Percentiles rank a stretch among this genome's conserved stretches.
Conservation (phyloP, 1,140 invertebrate genomes). For the Drosophila neocordata region DNA sequence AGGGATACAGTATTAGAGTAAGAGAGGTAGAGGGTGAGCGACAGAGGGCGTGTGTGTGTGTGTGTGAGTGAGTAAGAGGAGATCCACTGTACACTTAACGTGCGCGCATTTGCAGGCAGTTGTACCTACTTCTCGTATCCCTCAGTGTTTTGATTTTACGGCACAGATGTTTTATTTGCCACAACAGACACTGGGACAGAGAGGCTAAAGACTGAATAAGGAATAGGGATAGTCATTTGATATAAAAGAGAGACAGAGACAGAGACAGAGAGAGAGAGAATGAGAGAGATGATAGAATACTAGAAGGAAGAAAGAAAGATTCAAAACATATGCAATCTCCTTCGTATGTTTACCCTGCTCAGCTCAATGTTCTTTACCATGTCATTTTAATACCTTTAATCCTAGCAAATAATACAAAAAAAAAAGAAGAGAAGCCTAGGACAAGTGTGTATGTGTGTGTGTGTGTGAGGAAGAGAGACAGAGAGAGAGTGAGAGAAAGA, state of each 20-base stretch:
- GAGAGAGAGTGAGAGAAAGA: slow-evolving; percentile 8
- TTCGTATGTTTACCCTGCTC: slow-evolving; percentile 53
- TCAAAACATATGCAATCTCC: neutral
- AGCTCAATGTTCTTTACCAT: slow-evolving; percentile 48
- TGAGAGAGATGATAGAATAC: neutral
- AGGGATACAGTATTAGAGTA: no score
- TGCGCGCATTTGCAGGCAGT: no score
- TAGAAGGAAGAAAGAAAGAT: no score
- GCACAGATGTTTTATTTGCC: slow-evolving; percentile 77
- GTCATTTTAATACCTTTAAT: slow-evolving; percentile 78
- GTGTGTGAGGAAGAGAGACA: neutral
- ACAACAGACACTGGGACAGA: slow-evolving; percentile 13
- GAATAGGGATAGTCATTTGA: slow-evolving; percentile 1
- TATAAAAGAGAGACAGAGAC: no score
- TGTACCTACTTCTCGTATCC: slow-evolving; percentile 36
- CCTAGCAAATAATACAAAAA: slow-evolving; percentile 73
- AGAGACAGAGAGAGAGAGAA: slow-evolving; percentile 2
- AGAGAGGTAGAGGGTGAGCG: neutral
- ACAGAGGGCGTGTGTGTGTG: neutral
- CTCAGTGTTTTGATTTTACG: slow-evolving; percentile 73
- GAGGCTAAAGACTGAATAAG: neutral
- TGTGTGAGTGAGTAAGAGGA: slow-evolving; percentile 48
- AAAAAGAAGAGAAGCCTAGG: slow-evolving; percentile 43
- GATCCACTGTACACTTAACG: slow-evolving; percentile 22
- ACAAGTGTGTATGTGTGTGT: slow-evolving; percentile 57